Percentiles rank a stretch among this genome's conserved stretches.
These are phyloP conservation scores for Saccopteryx leptura DNA, from an alignment of 2,113 vertebrate genomes.

Conservation along the genomic window DNA sequence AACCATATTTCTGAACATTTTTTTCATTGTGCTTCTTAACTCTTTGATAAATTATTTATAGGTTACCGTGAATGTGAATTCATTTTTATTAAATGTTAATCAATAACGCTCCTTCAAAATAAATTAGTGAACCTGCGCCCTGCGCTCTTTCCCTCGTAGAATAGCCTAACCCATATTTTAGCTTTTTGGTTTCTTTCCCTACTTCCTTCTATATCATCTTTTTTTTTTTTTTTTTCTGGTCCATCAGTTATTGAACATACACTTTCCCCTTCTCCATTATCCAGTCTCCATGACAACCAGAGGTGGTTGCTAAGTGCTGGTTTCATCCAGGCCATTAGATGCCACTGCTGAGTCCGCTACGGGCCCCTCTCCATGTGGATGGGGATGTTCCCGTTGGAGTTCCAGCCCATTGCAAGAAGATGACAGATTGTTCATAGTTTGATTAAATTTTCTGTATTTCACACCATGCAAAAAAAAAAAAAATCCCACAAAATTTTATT, in stretches of 20 bases:
- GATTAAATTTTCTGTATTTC: slow-evolving; percentile 77
- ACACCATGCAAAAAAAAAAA: slow-evolving; percentile 51
- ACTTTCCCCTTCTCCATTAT: slow-evolving; percentile 90
- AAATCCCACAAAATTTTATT: slow-evolving; percentile 17
- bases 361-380: slow-evolving; percentile 86
- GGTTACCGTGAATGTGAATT: background rate
- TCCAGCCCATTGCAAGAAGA: slow-evolving; percentile 89
- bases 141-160: slow-evolving; percentile 12
- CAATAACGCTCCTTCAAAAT: background rate
- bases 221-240: slow-evolving; percentile 88
- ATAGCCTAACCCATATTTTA: slow-evolving; percentile 73
- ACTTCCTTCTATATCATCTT: slow-evolving; percentile 91
- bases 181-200: slow-evolving; percentile 81
- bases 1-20: slow-evolving; percentile 60
- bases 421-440: slow-evolving; percentile 81
- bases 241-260: slow-evolving; percentile 91
- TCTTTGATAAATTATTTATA: slow-evolving; percentile 61
- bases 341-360: slow-evolving; percentile 89
- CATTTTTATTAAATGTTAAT: background rate
- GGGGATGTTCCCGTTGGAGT: slow-evolving; percentile 83
- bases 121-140: slow-evolving; percentile 9
- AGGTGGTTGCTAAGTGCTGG: slow-evolving; percentile 92
- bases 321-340: slow-evolving; percentile 89
- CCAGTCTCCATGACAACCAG: slow-evolving; percentile 91
- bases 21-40: slow-evolving; percentile 63